Base-by-base conservation (phyloP, 2,797 vertebrate species). In the Oryzias dopingdopingensis region DNA sequence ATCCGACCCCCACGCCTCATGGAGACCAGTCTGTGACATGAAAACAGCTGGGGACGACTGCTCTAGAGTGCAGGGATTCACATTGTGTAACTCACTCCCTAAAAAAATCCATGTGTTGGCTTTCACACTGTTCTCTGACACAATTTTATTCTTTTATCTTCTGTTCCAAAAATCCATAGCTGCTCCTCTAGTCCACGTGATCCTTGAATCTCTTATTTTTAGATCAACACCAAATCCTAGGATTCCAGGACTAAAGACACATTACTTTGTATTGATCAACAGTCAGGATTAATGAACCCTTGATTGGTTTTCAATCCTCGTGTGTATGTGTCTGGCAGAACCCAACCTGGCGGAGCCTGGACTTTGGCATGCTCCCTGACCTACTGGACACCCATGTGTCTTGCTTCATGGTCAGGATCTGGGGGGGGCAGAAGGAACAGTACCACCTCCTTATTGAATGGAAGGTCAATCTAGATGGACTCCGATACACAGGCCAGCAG, bases 261-360 rank as follows among this genome's bases (percentile, higher is more conserved):
- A n/a, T 22, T 40, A 14, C 26, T 42, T 48, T 49, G 13, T 44
- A 5, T 29, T 46, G 20, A 43, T 54, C 6, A 45, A 43, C 4
- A 37, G 14, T 20, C 8, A n/a, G 4, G 16, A 53, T 26, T 50
- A 46, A 2, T 40, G 2, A 4, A 41, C 8, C 54, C n/a, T 15
- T 1, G 8, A n/a, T 32, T 10, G 14, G 49, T 8, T 4, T 15
- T 37, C 44, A 18, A 47, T 55, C 23, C 16, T 58, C 42, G 12
- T 55, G 17, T 57, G 2, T 53, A 40, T 59, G 16, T 73, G 15
- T 53, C 8, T 72, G 44, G 2, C 77, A 99, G 96, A 99, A 99
- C 82, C 97, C 97, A 0, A 99, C 96, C 1, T 99, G 97, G 97
- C 90, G 95, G 62, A 99, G 97, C 72, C 90, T 99, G 52, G 96